Conservation (phyloP, 2,797 vertebrate species). For the Halcyon smyrnensis region DNA sequence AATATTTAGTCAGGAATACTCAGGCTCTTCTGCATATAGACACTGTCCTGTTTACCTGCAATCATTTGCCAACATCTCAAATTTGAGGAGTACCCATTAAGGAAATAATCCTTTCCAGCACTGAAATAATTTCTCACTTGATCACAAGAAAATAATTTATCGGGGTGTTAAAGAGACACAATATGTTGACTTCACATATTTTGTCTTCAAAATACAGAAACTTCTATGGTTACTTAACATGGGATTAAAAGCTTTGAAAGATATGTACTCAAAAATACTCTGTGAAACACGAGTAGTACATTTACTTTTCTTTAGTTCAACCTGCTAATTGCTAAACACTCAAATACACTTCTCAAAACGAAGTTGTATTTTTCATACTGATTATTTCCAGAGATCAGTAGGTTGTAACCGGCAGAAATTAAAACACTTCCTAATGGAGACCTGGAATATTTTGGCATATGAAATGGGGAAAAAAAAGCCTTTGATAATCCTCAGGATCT, state of each 20-base stretch:
- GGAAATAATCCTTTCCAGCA: background rate
- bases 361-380: background rate
- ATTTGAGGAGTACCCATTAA: background rate
- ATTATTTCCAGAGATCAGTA: background rate
- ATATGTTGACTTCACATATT: background rate
- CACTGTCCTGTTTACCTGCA: background rate
- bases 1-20: background rate
- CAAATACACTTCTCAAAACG: background rate
- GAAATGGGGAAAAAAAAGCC: accelerated
- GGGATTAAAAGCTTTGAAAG: background rate
- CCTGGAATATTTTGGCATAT: background rate
- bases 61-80: background rate
- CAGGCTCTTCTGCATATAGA: background rate
- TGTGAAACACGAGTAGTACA: background rate
- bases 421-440: background rate
- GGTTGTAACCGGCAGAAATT: background rate
- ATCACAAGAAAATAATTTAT: background rate
- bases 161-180: background rate
- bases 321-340: background rate
- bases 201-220: background rate
- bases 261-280: background rate
- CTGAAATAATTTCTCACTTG: background rate
- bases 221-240: background rate
- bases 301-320: background rate
- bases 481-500: background rate